These are phyloP conservation scores for Edolisoma coerulescens DNA, from an alignment of 2,113 vertebrate species.

Conservation along the genomic window DNA sequence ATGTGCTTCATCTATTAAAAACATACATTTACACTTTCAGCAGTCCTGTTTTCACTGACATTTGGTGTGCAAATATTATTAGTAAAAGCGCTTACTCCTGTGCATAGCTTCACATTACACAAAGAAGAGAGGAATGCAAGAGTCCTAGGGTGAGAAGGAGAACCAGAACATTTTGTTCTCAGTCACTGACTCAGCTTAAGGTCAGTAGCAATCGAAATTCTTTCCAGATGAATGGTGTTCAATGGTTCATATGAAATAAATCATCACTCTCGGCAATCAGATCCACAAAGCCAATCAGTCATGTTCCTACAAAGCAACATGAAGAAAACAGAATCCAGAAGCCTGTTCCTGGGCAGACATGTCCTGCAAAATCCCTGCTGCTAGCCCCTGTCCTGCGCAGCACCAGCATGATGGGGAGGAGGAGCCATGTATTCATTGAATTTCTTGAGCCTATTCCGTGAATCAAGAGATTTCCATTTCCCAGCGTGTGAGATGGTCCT, in stretches of 20 bases:
- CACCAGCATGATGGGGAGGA: background rate
- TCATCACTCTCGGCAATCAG: background rate
- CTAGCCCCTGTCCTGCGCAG: background rate
- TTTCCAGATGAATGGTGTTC: background rate
- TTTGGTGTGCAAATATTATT: background rate
- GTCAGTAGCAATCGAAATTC: background rate
- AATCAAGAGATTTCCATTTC: background rate
- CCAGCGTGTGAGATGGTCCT: background rate
- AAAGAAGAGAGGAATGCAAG: background rate
- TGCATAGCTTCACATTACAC: background rate
- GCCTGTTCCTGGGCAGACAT: background rate
- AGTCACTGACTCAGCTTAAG: background rate
- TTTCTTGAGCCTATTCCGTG: background rate
- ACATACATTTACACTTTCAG: background rate
- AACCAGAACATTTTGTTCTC: background rate
- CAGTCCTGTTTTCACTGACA: background rate
- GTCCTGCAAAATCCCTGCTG: background rate
- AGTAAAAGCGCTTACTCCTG: background rate
- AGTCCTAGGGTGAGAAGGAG: background rate
- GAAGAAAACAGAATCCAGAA: background rate
- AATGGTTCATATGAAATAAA: background rate
- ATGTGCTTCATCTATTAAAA: background rate
- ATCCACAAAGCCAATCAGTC: background rate
- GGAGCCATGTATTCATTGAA: accelerated
- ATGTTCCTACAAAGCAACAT: background rate